These are phyloP conservation scores for Pachypeltis micranthus DNA, from an alignment of 1,140 invertebrate genomes.

Conservation along the genomic window DNA sequence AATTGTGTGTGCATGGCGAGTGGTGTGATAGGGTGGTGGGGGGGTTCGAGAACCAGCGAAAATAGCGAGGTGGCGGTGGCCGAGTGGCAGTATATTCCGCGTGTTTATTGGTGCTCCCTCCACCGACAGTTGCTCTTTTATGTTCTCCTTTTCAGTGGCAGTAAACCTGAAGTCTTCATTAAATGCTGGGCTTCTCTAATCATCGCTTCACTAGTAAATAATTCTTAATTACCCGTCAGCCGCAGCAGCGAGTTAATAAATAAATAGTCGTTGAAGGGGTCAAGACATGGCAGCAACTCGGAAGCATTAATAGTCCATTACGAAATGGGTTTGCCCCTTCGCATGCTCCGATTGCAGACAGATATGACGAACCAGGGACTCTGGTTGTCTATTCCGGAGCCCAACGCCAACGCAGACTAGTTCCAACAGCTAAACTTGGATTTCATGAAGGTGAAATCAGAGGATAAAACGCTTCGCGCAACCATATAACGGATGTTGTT, in stretches of 20 bases:
- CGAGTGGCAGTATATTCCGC: not conserved
- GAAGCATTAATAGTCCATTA: conserved; percentile 4
- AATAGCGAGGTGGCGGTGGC: not conserved
- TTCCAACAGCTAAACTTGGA: too few species aligned
- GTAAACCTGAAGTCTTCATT: conserved; percentile 9
- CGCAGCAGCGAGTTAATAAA: not conserved
- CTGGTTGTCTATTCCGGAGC: too few species aligned
- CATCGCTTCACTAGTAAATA: not conserved
- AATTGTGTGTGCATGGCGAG: too few species aligned
- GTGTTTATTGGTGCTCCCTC: conserved; percentile 4
- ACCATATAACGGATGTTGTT: too few species aligned
- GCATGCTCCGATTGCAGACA: not conserved
- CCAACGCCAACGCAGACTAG: too few species aligned
- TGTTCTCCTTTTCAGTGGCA: not conserved
- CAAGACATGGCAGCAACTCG: not conserved
- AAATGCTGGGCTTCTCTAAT: not conserved
- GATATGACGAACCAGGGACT: not conserved
- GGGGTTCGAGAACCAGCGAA: too few species aligned
- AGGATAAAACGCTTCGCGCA: too few species aligned
- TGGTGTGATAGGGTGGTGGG: too few species aligned
- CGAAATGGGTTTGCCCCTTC: not conserved
- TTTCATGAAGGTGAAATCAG: too few species aligned
- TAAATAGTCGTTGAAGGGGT: not conserved
- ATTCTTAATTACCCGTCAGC: conserved; percentile 7
- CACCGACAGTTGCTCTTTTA: not conserved